Base-by-base conservation (phyloP, 2,797 vertebrate genomes). In the Lateolabrax maculatus region DNA sequence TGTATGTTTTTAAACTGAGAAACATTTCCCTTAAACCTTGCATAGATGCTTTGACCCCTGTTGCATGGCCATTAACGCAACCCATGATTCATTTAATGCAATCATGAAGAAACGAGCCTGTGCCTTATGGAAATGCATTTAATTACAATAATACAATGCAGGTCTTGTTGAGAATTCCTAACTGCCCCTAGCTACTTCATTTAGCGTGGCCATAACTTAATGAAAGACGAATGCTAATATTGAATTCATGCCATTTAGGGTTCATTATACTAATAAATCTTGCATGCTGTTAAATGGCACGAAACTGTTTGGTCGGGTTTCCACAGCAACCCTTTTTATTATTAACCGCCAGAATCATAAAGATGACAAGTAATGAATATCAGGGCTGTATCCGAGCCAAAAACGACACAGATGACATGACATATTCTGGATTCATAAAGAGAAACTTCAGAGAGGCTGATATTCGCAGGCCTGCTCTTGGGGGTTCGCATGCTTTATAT, bases 251-350 rank as follows among this genome's bases (percentile, higher is more conserved):
- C 62, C 87, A 90, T 92, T 92, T 87, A 82, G 55, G 77, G 63
- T 76, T 89, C 75, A 88, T 92, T 89, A 87, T 64, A 84, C 70
- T 82, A 90, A 92, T 91, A 90, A 75, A 89, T 86, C 81, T 68
- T 1, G 0, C 72, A 55, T 66, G 69, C 65, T 75, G 66, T 60
- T 84, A 89, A 87, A 82, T 82, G 69, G 71, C 74, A 81, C 3
- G 2, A 85, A 85, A 88, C 58, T 37, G 75, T 83, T 90, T 87
- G 66, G 29, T 75, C 7, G 2, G 0, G 58, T 87, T 87, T 90
- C 89, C 81, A 79, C 71, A 56, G 83, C 53, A 85, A 87, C 77
- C 48, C 3, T 51, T 78, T 82, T 77, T 69, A 79, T 71, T 70
- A 86, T 66, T 68, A 84, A 73, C 44, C 2, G 2, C 11, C n/a